Base-by-base conservation (phyloP, 37 sponge, comb jelly and placozoan species). In the Aplysina aerophoba region DNA sequence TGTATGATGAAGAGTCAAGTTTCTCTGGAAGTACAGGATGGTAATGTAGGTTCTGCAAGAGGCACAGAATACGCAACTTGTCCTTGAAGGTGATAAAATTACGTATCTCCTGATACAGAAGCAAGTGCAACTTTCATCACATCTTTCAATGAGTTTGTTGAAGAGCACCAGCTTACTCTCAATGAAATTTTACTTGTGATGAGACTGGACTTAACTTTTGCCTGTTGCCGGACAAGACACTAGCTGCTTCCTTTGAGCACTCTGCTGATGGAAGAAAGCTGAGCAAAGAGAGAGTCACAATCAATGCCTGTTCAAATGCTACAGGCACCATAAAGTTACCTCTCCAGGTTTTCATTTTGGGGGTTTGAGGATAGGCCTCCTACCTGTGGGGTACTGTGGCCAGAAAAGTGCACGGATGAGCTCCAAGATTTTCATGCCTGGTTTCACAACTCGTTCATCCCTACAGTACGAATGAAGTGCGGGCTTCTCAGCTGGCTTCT, bases 241-340 rank as follows among this genome's bases (percentile, higher is more conserved):
- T n/a, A n/a, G n/a, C n/a, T n/a, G n/a, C n/a, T n/a, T n/a, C n/a
- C n/a, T n/a, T n/a, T n/a, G n/a, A n/a, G n/a, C 71, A 40, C 19
- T 39, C 50, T 16, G 84, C 84, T 53, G 72, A 83, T 68, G 84
- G 84, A 66, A 24, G 84, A 50, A 83, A 83, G 71, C 17, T 22
- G 37, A 39, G 41, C 41, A 83, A 83, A 83, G 69, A 83, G 27
- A 15, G 84, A 44, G 84, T 83, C 33, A 83, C 84, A 25, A 68
- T 83, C 17, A 83, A 37, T 83, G 84, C 53, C 22, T 83, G 84
- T 64, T 14, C 84, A 22, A 83, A 83, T 50, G 71, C 53, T 83
- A n/a, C n/a, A n/a, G 84, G 84, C n/a, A 39, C 63, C 36, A 83
- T 83, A 4, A 83, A 83, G 37, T 68, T 83, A 44, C 84, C 71